phyloP scores from a whole-genome alignment of 2,888 invertebrate genomes.

The Lamellibrachia satsuma region DNA sequence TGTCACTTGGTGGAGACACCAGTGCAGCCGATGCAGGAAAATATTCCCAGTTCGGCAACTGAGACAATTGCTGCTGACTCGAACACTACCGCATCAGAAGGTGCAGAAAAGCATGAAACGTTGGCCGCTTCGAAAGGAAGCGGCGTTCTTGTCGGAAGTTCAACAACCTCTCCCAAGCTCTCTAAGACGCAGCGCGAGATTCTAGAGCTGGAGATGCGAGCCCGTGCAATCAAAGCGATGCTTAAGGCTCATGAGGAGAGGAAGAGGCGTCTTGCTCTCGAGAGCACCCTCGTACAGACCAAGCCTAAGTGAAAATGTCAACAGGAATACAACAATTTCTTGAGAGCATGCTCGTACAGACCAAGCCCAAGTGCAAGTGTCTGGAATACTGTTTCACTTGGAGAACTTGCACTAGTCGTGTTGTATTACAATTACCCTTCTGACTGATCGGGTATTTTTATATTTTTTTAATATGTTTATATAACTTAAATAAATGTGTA shows the following conservation, averaged over 20 bases:
- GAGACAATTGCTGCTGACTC: background rate
- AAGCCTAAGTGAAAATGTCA: background rate
- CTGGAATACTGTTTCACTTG: background rate
- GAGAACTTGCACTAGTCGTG: background rate
- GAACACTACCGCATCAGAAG: background rate
- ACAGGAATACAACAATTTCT: too few relatives aligned
- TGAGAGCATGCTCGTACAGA: background rate
- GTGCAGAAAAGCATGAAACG: background rate
- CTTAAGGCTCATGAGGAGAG: constrained; percentile 53
- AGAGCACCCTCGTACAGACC: background rate
- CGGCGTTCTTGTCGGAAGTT: background rate
- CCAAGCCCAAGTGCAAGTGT: background rate
- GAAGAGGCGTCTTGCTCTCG: constrained; percentile 18
- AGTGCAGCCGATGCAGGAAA: background rate
- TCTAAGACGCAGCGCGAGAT: constrained; percentile 67
- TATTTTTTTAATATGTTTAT: background rate
- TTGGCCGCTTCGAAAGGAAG: background rate
- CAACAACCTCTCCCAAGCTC: constrained; percentile 31
- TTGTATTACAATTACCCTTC: background rate
- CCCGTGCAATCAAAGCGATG: constrained; percentile 71
- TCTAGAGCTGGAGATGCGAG: constrained; percentile 72
- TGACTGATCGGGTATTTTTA: background rate
- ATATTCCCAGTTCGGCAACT: background rate
- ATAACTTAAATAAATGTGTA: background rate
- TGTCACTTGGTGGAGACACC: background rate